Evolutionary conservation across 2,888 invertebrate species (phyloP).

Genomic region (Meteorus colon): DNA sequence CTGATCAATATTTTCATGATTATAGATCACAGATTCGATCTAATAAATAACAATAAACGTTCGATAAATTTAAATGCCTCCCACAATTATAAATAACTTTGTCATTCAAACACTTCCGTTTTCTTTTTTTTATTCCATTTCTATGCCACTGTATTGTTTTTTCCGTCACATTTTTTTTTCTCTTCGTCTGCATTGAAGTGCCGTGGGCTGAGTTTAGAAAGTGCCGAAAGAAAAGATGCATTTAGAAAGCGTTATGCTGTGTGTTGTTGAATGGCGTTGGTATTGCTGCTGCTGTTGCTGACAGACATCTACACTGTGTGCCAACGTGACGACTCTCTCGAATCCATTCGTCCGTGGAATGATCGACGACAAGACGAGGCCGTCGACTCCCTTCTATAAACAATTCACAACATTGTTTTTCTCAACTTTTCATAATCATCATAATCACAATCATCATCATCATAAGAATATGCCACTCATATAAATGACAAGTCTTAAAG

Average conservation of each 20-base stretch:
- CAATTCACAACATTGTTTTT: neutral
- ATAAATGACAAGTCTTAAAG: neutral
- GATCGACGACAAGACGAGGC: slow-evolving; percentile 2
- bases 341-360: slow-evolving; percentile 2
- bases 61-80: too few relatives aligned
- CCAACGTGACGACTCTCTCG: slow-evolving; percentile 4
- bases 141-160: neutral
- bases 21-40: too few relatives aligned
- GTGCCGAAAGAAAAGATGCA: slow-evolving; percentile 53
- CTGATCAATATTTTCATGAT: too few relatives aligned
- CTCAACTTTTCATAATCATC: slow-evolving; percentile 1
- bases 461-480: neutral
- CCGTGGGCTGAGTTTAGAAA: slow-evolving; percentile 31
- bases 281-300: slow-evolving; percentile 29
- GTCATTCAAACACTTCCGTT: slow-evolving; percentile 8
- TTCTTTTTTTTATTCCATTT: neutral
- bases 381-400: neutral
- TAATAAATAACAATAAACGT: too few relatives aligned
- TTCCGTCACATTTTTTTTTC: neutral
- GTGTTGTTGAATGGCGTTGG: neutral
- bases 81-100: neutral
- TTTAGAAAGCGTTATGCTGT: slow-evolving; percentile 66
- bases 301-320: neutral
- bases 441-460: neutral
- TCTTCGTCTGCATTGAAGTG: neutral